Evolutionary conservation across 2,888 invertebrate genomes (phyloP).

Genomic region (Hirudinaria manillensis): DNA sequence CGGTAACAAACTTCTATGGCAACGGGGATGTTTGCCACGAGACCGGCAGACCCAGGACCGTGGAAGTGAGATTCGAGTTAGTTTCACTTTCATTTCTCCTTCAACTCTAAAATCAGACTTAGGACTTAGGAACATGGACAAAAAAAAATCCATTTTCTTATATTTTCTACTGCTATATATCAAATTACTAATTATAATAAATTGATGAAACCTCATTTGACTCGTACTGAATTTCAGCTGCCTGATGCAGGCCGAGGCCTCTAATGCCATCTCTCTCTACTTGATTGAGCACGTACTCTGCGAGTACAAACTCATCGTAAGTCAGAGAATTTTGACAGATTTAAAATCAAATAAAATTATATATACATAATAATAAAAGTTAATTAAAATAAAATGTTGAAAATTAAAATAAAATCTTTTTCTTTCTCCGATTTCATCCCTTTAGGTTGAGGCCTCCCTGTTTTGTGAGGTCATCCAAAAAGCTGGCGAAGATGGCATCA

Average conservation of each 20-base stretch:
- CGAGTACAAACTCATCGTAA: slow-evolving; percentile 76
- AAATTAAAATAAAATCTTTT: slow-evolving; percentile 17
- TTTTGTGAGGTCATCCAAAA: slow-evolving; percentile 77
- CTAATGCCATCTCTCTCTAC: slow-evolving; percentile 78
- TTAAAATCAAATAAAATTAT: too few relatives aligned
- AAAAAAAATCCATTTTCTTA: too few relatives aligned
- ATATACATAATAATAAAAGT: neutral
- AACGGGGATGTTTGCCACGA: slow-evolving; percentile 77
- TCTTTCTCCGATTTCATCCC: neutral
- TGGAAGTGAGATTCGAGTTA: slow-evolving; percentile 63
- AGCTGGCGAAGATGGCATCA: slow-evolving; percentile 70
- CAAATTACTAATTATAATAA: neutral
- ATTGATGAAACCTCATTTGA: neutral
- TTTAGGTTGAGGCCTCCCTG: slow-evolving; percentile 78
- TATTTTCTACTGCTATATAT: neutral
- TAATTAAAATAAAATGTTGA: neutral
- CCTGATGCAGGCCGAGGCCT: slow-evolving; percentile 50
- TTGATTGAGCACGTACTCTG: slow-evolving; percentile 85
- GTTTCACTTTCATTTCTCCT: slow-evolving; percentile 35
- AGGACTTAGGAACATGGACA: too few relatives aligned
- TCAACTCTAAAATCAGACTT: too few relatives aligned
- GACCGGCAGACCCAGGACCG: slow-evolving; percentile 62
- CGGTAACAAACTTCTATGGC: slow-evolving; percentile 66
- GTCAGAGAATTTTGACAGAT: slow-evolving; percentile 35
- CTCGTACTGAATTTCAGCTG: slow-evolving; percentile 56